Percentiles rank a stretch among this genome's conserved stretches.
phyloP scores from a whole-genome alignment of 2,888 invertebrate species.

The Melinaea marsaeus region DNA sequence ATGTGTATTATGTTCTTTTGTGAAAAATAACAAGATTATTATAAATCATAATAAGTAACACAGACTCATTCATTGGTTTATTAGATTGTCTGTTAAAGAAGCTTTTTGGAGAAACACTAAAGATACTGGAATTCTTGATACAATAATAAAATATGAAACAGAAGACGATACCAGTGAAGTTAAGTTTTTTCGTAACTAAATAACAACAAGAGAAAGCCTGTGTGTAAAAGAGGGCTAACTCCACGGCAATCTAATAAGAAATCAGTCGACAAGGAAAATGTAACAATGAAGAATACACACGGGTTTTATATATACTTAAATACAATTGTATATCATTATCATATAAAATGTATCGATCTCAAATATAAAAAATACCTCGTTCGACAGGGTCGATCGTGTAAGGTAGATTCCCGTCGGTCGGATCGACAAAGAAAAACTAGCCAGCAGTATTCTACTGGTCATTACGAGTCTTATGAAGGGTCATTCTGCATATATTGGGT shows the following conservation, averaged over 20 bases:
- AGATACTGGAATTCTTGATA: conserved; percentile 24
- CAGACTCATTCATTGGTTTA: conserved; percentile 22
- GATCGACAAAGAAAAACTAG: too few species aligned
- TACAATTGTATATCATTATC: background rate
- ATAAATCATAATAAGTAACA: background rate
- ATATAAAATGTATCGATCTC: background rate
- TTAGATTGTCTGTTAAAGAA: conserved; percentile 19
- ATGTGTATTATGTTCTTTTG: too few species aligned
- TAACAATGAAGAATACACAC: conserved; percentile 66
- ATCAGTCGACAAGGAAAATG: conserved; percentile 67
- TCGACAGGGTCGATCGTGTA: too few species aligned
- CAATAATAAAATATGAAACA: conserved; percentile 48
- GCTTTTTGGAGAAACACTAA: conserved; percentile 11
- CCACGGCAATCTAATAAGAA: conserved; percentile 67
- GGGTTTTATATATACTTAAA: conserved; percentile 19
- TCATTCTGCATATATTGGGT: too few species aligned
- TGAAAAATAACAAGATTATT: background rate
- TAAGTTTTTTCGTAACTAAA: conserved; percentile 60
- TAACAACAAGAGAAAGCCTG: conserved; percentile 54
- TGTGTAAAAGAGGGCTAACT: conserved; percentile 43
- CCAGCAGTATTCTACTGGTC: too few species aligned
- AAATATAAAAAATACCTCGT: too few species aligned
- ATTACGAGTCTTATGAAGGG: too few species aligned
- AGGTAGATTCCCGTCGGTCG: too few species aligned
- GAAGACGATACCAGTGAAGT: conserved; percentile 58